Base-by-base conservation (phyloP, 2,888 invertebrate species). In the Dolichomitus sp. region DNA sequence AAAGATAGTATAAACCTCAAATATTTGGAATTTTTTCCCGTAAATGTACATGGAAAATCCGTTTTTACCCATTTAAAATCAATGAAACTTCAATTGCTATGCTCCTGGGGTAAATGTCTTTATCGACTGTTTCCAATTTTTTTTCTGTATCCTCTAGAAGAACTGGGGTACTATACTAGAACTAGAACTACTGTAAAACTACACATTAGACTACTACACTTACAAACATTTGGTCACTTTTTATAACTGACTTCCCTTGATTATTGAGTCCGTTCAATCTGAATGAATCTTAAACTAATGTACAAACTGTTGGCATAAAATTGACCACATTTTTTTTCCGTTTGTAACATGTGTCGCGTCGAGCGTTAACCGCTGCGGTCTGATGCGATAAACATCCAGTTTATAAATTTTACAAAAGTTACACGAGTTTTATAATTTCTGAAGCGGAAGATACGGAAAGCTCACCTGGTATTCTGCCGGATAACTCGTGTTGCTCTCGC, bases 321-420 rank as follows among this genome's bases (percentile, higher is more conserved):
- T 9, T 17, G 17, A 61, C 19, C 4, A 17, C 19, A 19, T 61
- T 37, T 40, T 33, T 37, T 61, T 30, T 30, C 30, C n/a, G 17
- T 61, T 19, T 11, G 61, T 17, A 33, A 33, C 37, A 33, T 2
- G 17, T 19, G 19, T 17, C 17, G 17, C 11, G 37, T 37, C 59
- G 33, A 30, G 59, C 17, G 17, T 61, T 7, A n/a, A 33, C 37
- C 37, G 17, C 12, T 33, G 37, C 61, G 61, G 33, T 40, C 68
- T 76, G 57, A 80, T 65, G 72, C 80, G 80, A 76, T 80, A 77
- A 80, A 68, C 48, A 73, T 72, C 48, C 73, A 76, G 73, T 48
- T 57, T 68, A 69, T 73, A 72, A 42, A 73, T 63, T 69, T 63
- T 19, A 48, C 54, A 42, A 63, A 83, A 73, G 73, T 80, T 68